These are phyloP conservation scores for Oreochromis niloticus DNA, from an alignment of 2,113 vertebrate species.

Conservation along the genomic window DNA sequence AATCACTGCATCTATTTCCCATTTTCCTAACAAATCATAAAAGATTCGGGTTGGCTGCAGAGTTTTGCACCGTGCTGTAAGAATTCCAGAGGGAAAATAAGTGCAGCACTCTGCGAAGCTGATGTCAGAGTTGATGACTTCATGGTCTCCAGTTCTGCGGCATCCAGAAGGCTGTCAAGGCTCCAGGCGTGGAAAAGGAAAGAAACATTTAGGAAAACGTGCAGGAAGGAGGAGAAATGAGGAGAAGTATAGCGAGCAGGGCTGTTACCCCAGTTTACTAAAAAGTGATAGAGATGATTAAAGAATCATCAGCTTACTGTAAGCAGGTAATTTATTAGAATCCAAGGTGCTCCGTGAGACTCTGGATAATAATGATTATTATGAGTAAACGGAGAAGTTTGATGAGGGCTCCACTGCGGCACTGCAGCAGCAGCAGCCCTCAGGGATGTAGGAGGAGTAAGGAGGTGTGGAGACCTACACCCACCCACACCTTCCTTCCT, in stretches of 20 bases:
- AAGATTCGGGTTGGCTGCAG: background rate
- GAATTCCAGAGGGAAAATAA: background rate
- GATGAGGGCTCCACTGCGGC: background rate
- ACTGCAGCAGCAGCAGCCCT: background rate
- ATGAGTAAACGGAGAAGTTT: background rate
- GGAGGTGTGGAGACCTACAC: background rate
- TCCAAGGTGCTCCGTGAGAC: background rate
- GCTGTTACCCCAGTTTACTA: background rate
- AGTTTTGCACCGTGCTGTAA: background rate
- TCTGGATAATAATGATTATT: background rate
- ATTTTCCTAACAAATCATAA: background rate
- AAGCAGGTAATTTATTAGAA: background rate
- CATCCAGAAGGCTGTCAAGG: slow-evolving; percentile 4
- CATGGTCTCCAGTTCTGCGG: slow-evolving; percentile 9
- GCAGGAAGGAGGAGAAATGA: background rate
- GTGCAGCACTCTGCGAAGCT: background rate
- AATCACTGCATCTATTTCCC: background rate
- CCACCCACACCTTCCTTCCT: slow-evolving; percentile 10
- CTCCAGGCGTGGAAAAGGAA: background rate
- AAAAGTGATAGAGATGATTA: background rate
- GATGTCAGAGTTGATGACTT: slow-evolving; percentile 30
- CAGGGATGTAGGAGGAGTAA: slow-evolving; percentile 19
- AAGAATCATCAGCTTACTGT: background rate
- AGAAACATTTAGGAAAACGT: background rate
- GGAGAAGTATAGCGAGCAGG: background rate